A percentile compares a stretch with the other conserved stretches of the same genome.
These are phyloP conservation scores for Bombyx mandarina DNA, from an alignment of 1,140 invertebrate genomes.

Conservation along the genomic window DNA sequence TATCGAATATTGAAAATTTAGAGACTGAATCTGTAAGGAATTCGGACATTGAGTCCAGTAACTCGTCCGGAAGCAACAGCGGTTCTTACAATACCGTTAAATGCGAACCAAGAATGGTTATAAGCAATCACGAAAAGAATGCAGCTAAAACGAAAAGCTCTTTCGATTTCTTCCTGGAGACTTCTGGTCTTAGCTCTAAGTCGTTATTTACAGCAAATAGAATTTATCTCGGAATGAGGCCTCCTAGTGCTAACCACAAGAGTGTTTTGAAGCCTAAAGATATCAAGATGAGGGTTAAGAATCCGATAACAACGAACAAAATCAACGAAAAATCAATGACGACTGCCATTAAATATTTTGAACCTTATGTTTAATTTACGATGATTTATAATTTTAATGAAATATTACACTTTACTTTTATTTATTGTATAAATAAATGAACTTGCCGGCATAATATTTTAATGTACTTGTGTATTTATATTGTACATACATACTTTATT, in stretches of 20 bases:
- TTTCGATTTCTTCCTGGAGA: conserved; percentile 84
- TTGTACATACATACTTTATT: conserved; percentile 56
- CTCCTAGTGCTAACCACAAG: conserved; percentile 80
- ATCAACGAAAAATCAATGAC: conserved; percentile 67
- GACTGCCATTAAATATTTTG: conserved; percentile 71
- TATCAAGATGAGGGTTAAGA: conserved; percentile 76
- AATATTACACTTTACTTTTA: conserved; percentile 41
- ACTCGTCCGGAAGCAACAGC: conserved; percentile 69
- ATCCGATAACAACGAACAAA: conserved; percentile 62
- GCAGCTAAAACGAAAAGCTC: conserved; percentile 48
- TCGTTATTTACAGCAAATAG: conserved; percentile 82
- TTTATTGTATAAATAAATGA: conserved; percentile 64
- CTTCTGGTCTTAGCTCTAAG: conserved; percentile 85
- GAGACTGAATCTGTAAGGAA: conserved; percentile 70
- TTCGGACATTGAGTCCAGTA: conserved; percentile 69
- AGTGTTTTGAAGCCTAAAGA: conserved; percentile 84
- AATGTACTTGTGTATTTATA: conserved; percentile 52
- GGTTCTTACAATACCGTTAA: conserved; percentile 70
- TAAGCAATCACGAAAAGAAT: conserved; percentile 34
- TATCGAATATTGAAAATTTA: conserved; percentile 70
- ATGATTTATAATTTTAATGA: conserved; percentile 27
- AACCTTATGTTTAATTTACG: conserved; percentile 63
- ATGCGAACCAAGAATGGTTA: conserved; percentile 57
- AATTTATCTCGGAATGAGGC: conserved; percentile 46
- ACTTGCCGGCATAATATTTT: conserved; percentile 65